phyloP scores from a whole-genome alignment of 2,797 vertebrate species.

The Myotis pilosus region DNA sequence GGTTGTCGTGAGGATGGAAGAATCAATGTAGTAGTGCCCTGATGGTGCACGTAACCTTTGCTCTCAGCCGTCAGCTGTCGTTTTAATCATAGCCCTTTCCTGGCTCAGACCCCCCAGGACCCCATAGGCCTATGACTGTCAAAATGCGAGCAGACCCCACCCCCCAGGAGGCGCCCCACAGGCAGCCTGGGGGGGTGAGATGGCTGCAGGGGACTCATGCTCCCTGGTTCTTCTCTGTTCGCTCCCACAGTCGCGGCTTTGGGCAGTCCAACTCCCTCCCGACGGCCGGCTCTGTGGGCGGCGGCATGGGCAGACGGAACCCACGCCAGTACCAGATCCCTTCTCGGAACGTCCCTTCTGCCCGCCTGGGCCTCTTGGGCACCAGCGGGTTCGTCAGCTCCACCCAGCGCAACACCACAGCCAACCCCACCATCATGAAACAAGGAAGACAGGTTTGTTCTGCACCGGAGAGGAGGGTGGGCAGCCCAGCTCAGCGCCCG shows the following conservation, averaged over 20 bases:
- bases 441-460: slow-evolving; percentile 95
- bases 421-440: slow-evolving; percentile 94
- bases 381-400: slow-evolving; percentile 91
- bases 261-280: slow-evolving; percentile 98
- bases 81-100: neutral
- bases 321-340: slow-evolving; percentile 97
- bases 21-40: neutral
- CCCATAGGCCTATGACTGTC: neutral
- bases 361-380: slow-evolving; percentile 92
- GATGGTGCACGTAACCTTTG: neutral
- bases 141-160: neutral
- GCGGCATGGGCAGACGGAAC: slow-evolving; percentile 92
- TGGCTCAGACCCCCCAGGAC: neutral
- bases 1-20: fast-evolving
- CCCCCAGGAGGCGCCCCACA: neutral
- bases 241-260: slow-evolving; percentile 88
- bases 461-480: neutral
- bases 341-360: slow-evolving; percentile 93
- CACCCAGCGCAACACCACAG: slow-evolving; percentile 89
- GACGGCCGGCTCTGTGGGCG: slow-evolving; percentile 90
- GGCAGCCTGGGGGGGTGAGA: neutral
- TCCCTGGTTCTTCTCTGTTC: neutral
- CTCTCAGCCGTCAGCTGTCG: neutral
- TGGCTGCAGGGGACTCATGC: fast-evolving
- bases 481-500: neutral